Evolutionary conservation across 1,140 invertebrate species (phyloP), one percentile per base, ranked within the genome.

Genomic region (Nymphalis io): DNA sequence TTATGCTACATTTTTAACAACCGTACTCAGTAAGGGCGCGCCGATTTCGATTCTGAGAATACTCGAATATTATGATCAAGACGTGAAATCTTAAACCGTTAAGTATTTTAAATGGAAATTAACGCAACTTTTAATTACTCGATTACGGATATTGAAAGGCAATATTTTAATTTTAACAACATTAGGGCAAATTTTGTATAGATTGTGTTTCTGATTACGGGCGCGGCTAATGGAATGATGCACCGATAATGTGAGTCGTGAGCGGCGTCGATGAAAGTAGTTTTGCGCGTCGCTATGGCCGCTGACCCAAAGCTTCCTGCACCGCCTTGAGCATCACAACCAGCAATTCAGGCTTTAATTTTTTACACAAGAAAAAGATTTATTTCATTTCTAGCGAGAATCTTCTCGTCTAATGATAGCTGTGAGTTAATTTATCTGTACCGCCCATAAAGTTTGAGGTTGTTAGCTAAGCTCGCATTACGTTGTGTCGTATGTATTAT

Each of bases 261-360:
- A 78, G 73, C 73, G 68, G 75, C 65, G 61, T 70, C 72, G 78
- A 78, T 78, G 76, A 80, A 80, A 80, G 79, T 80, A 72, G 73
- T 75, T 73, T 76, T 65, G 73, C 75, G 59, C 72, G 70, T 77
- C 78, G 61, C 60, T 65, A 69, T 74, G 63, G 70, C 70, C 70
- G 64, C 64, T 74, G 72, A 74, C 72, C 67, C 64, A 72, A 39
- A 72, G 65, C 69, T 71, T 71, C 73, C 66, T 72, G 66, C 58
- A 73, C 58, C 67, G 62, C 61, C 66, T 73, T 57, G 63, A 73
- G 71, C 67, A 58, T 73, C 58, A 69, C 61, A 62, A 63, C 23
- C 55, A 48, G 42, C 42, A 39, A 20, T 55, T 23, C 60, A 68
- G 42, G 18, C 55, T 67, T 51, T 39, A 42, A 60, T 48, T 67